Conservation (phyloP, 2,888 invertebrate species). For the Chorisops tibialis region DNA sequence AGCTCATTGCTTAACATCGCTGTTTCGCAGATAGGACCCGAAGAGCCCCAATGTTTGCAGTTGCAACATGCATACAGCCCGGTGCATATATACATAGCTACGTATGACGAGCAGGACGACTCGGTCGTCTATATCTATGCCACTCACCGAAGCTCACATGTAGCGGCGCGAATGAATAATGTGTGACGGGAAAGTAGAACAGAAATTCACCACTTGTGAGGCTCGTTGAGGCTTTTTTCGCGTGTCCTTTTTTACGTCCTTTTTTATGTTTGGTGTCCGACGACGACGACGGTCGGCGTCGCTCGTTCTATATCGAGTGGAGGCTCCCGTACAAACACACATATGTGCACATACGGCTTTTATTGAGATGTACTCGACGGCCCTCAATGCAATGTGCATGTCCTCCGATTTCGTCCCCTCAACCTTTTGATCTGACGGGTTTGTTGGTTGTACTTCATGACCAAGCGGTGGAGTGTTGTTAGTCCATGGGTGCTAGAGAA, state of each 20-base stretch:
- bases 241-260: constrained; percentile 26
- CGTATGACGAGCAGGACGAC: too few relatives aligned
- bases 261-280: too few relatives aligned
- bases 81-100: constrained; percentile 26
- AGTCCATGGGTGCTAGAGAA: constrained; percentile 30
- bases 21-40: not conserved
- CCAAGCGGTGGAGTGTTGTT: constrained; percentile 28
- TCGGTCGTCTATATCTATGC: constrained; percentile 13
- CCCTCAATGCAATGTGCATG: constrained; percentile 31
- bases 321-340: constrained; percentile 1
- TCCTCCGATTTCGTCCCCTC: constrained; percentile 30
- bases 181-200: constrained; percentile 1
- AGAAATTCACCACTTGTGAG: constrained; percentile 32
- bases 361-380: constrained; percentile 33
- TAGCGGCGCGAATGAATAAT: constrained; percentile 12
- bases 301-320: constrained; percentile 3
- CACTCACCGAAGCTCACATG: constrained; percentile 12
- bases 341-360: constrained; percentile 27
- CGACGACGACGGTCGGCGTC: not conserved
- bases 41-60: constrained; percentile 24
- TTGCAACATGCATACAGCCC: constrained; percentile 29
- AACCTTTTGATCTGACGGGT: constrained; percentile 29
- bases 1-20: not conserved
- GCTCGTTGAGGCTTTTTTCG: constrained; percentile 29
- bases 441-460: constrained; percentile 29